Evolutionary conservation across 2,113 vertebrate species (phyloP), one percentile per base, ranked within the genome.

Genomic region (Aplodontia rufa): DNA sequence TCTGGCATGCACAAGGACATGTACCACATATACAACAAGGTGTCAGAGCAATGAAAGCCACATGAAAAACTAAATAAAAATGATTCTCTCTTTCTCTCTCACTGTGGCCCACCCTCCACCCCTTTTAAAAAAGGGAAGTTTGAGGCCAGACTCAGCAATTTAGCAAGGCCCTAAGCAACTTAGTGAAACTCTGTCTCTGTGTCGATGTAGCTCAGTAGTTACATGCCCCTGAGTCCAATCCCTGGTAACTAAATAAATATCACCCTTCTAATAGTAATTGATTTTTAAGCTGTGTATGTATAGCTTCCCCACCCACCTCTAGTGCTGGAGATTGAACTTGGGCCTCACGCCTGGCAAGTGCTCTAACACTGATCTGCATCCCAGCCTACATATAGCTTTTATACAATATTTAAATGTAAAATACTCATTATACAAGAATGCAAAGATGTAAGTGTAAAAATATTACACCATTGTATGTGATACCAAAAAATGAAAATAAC

Each of bases 401-500:
- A 90, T 71, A 64, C 49, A 88, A 72, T 49, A 82, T 71, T 64
- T 87, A 55, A 87, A 86, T 28, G 58, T 60, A 60, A 79, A n/a
- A 79, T 53, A 68, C 13, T 68, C n/a, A n/a, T n/a, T 22, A 49
- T n/a, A 86, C 17, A 83, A 92, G 92, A 82, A 68, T 69, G 49
- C 22, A 40, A 95, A 94, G 26, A 71, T 49, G 3, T 81, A 89
- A 40, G 9, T 79, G 35, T 28, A 84, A 75, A 87, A 20, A 42
- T 90, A 87, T 66, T 75, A 66, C 11, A 79, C 37, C n/a, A 76
- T 51, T 88, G 49, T 64, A 69, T 55, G 37, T n/a, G 92, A 71
- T 71, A 83, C 24, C 10, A 94, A 83, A 94, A 85, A 95, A 68
- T 75, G 55, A 90, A 94, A 84, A 68, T 88, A 62, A 35, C 32